Conservation (phyloP, 1,140 invertebrate genomes). For the Lutraria rhynchaena region DNA sequence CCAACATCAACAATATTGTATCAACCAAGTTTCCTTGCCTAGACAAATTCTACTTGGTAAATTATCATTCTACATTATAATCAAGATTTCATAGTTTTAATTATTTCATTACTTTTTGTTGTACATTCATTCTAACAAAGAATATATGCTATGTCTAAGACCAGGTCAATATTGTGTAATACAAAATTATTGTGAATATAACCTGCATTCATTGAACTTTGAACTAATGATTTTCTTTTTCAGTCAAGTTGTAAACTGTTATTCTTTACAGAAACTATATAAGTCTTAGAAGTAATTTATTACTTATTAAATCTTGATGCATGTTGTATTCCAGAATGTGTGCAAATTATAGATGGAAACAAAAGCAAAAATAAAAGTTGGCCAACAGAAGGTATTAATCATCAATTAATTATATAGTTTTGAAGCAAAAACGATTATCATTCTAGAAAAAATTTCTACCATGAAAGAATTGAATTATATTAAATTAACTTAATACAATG, state of each 20-base stretch:
- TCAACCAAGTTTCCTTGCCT: slow-evolving; percentile 72
- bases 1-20: slow-evolving; percentile 74
- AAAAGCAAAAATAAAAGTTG: background rate
- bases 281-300: too few relatives aligned
- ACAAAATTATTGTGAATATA: background rate
- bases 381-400: slow-evolving; percentile 6
- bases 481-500: too few relatives aligned
- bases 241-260: too few relatives aligned
- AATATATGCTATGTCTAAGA: background rate
- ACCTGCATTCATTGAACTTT: too few relatives aligned
- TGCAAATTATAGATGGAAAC: background rate
- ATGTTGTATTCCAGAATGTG: background rate
- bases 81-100: background rate
- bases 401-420: too few relatives aligned
- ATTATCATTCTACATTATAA: background rate
- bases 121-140: background rate
- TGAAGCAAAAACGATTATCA: too few relatives aligned
- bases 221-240: too few relatives aligned
- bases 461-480: too few relatives aligned
- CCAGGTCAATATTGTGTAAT: background rate
- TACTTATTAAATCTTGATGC: too few relatives aligned
- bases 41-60: slow-evolving; percentile 69
- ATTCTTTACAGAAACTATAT: too few relatives aligned
- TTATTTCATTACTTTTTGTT: too few relatives aligned
- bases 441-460: too few relatives aligned